A percentile compares a stretch with the other conserved stretches of the same genome.
phyloP scores from a whole-genome alignment of 2,888 invertebrate genomes.

The Drosophila lacicola region DNA sequence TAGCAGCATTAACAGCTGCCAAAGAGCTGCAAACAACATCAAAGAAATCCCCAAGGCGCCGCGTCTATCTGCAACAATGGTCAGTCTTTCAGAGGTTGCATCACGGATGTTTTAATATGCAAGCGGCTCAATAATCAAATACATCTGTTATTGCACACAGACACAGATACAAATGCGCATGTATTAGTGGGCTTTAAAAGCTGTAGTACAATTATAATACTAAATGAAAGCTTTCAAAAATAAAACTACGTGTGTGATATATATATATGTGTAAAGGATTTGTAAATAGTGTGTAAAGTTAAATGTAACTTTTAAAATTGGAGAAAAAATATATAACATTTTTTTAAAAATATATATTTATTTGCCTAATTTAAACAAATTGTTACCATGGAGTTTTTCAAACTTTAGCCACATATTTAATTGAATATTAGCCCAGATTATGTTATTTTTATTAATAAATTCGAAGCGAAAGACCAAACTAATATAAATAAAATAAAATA shows the following conservation, averaged over 20 bases:
- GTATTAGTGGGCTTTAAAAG: background rate
- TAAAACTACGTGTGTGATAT: background rate
- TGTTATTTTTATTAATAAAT: too few species aligned
- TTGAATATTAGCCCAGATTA: background rate
- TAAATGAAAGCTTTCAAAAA: too few species aligned
- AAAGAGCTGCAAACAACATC: conserved; percentile 38
- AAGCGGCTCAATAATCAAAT: conserved; percentile 26
- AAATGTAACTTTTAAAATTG: background rate
- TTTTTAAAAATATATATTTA: too few species aligned
- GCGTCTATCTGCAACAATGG: conserved; percentile 35
- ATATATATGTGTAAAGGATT: background rate
- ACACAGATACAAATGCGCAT: background rate
- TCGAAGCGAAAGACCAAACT: too few species aligned
- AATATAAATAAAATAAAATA: too few species aligned
- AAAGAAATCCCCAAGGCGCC: conserved; percentile 39
- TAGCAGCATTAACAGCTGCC: conserved; percentile 52
- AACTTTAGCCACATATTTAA: background rate
- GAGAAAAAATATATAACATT: background rate
- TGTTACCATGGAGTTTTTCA: too few species aligned
- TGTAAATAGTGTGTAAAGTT: background rate
- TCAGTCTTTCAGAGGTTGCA: conserved; percentile 30
- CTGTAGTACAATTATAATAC: background rate
- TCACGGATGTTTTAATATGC: conserved; percentile 29
- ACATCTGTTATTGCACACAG: conserved; percentile 14
- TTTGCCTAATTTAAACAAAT: too few species aligned